A percentile compares a stretch with the other conserved stretches of the same genome.
Evolutionary conservation across 2,113 vertebrate species (phyloP).

Genomic region (Chiloscyllium plagiosum): DNA sequence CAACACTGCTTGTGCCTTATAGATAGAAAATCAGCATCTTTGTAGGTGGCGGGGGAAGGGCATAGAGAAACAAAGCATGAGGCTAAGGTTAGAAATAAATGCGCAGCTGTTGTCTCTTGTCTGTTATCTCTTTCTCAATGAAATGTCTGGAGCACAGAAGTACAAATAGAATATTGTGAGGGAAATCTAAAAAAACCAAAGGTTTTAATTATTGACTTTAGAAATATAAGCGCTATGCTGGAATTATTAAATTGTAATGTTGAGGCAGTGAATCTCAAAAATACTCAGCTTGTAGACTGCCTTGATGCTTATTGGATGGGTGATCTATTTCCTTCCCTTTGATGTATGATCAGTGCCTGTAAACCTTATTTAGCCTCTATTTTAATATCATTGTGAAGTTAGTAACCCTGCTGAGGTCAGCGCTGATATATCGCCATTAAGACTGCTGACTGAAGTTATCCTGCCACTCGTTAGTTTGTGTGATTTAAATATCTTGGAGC

Average conservation of each 20-base stretch:
- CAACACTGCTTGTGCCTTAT: neutral
- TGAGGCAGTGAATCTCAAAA: neutral
- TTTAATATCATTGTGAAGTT: slow-evolving; percentile 13
- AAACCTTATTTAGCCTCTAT: neutral
- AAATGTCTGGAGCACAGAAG: neutral
- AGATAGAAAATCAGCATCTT: neutral
- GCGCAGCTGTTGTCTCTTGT: neutral
- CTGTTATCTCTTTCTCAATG: neutral
- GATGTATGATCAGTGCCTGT: too few species aligned
- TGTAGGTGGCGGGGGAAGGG: neutral
- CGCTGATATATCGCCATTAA: too few species aligned
- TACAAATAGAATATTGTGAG: neutral
- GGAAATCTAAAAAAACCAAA: neutral
- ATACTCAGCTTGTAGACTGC: neutral
- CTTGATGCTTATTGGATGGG: neutral
- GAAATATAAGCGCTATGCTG: neutral
- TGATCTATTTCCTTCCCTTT: neutral
- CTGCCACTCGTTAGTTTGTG: neutral
- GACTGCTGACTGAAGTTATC: neutral
- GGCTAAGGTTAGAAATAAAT: neutral
- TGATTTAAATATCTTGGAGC: neutral
- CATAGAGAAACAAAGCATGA: neutral
- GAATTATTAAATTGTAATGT: neutral
- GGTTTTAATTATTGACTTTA: neutral
- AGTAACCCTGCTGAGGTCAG: neutral